Evolutionary conservation across 2,113 vertebrate genomes (phyloP).

Genomic region (Rhinichthys klamathensis): DNA sequence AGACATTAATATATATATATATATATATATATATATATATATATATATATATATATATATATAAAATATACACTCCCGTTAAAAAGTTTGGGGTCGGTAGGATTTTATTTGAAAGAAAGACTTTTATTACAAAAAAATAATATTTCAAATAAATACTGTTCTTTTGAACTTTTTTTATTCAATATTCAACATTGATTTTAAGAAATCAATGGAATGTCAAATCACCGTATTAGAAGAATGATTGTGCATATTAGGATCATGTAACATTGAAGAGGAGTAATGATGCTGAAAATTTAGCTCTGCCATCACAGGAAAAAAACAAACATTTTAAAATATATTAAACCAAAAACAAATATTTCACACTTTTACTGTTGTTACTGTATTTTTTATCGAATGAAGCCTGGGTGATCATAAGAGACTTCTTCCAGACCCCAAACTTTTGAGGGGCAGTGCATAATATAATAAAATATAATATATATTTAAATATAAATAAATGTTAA

Average conservation of each 20-base stretch:
- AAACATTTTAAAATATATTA: neutral
- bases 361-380: neutral
- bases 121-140: neutral
- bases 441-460: too few relatives aligned
- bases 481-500: neutral
- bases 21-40: too few relatives aligned
- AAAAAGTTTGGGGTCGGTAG: too few relatives aligned
- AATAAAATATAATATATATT: neutral
- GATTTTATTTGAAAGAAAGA: too few relatives aligned
- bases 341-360: neutral
- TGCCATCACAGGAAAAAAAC: neutral
- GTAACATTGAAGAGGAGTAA: neutral
- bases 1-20: too few relatives aligned
- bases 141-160: neutral
- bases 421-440: neutral
- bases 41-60: too few relatives aligned
- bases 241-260: neutral
- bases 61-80: too few relatives aligned
- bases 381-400: neutral
- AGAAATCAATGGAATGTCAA: neutral
- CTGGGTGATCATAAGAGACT: neutral
- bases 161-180: neutral
- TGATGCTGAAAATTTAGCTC: neutral
- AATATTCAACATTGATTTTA: neutral
- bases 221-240: neutral